phyloP scores from a whole-genome alignment of 2,888 invertebrate species.

The Gibbula magus region DNA sequence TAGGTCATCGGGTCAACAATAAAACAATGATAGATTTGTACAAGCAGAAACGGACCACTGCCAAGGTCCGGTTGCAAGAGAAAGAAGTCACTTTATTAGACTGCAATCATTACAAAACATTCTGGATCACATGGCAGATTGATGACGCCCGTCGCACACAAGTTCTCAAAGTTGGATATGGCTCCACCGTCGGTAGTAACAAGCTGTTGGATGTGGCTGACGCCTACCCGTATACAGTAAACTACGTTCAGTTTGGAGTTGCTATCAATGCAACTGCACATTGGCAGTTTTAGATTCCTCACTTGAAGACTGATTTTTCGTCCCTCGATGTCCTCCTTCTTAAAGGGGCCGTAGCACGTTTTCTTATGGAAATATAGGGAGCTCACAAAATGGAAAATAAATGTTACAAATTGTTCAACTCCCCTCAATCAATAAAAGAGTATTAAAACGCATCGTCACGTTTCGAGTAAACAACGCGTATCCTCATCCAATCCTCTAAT shows the following conservation, averaged over 20 bases:
- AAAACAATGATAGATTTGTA: not conserved
- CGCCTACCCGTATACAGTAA: not conserved
- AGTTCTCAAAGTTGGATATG: not conserved
- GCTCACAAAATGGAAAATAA: too few relatives aligned
- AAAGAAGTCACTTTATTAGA: not conserved
- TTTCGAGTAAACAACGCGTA: too few relatives aligned
- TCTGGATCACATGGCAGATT: not conserved
- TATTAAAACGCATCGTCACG: too few relatives aligned
- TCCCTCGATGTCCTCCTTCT: too few relatives aligned
- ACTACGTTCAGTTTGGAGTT: not conserved
- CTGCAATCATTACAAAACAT: not conserved
- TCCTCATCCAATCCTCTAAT: too few relatives aligned
- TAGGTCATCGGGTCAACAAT: not conserved
- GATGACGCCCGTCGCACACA: not conserved
- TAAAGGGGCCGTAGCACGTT: too few relatives aligned
- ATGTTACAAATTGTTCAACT: too few relatives aligned
- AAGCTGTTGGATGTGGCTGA: not conserved
- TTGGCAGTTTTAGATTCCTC: not conserved
- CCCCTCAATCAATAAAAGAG: too few relatives aligned
- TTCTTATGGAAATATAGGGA: too few relatives aligned
- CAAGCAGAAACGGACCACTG: not conserved
- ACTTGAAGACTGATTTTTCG: too few relatives aligned
- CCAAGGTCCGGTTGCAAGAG: not conserved
- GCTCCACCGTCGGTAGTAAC: not conserved
- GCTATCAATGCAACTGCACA: not conserved